Evolutionary conservation across 2,888 invertebrate species (phyloP), one percentile per base, ranked within the genome.

Genomic region (Operophtera brumata): DNA sequence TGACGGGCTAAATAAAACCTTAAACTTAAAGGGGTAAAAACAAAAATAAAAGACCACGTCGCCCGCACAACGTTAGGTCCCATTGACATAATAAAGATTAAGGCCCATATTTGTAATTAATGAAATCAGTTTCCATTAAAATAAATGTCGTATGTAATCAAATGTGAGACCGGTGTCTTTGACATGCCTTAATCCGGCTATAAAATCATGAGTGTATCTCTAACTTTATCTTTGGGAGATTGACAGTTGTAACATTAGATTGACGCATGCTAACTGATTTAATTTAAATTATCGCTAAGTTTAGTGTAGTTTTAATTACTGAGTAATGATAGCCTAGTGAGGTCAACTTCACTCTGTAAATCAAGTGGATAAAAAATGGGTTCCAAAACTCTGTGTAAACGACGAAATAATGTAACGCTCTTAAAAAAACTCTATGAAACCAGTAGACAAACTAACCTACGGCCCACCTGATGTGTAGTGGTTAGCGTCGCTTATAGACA

Each of bases 71-170:
- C 41, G 70, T 74, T 58, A 59, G 43, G 57, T 14, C 54, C 47
- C 60, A 57, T 78, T 75, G 79, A 78, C 80, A 77, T 78, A 75
- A 80, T 80, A 82, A 80, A 84, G 84, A 85, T 84, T 79, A 83
- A 69, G 64, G 63, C 63, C 76, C 65, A 82, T 83, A 82, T 80
- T 82, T 76, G 80, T 83, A 85, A 86, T 84, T 86, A 86, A 86
- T 84, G 77, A 79, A 84, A 85, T 85, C 80, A 75, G 78, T 77
- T 78, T 78, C 70, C 74, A 74, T 81, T 78, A 76, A 78, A 77
- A 71, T 71, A 70, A 75, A 78, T 69, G 66, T 71, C 67, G 69
- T 64, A 67, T 67, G 71, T 74, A 77, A 79, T 82, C 72, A 71
- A 74, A 70, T 65, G 64, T 66, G 52, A 64, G 47, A 71, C 69